Evolutionary conservation across 1,140 invertebrate genomes (phyloP), one percentile per base, ranked within the genome.

Genomic region (Nasonia giraulti): DNA sequence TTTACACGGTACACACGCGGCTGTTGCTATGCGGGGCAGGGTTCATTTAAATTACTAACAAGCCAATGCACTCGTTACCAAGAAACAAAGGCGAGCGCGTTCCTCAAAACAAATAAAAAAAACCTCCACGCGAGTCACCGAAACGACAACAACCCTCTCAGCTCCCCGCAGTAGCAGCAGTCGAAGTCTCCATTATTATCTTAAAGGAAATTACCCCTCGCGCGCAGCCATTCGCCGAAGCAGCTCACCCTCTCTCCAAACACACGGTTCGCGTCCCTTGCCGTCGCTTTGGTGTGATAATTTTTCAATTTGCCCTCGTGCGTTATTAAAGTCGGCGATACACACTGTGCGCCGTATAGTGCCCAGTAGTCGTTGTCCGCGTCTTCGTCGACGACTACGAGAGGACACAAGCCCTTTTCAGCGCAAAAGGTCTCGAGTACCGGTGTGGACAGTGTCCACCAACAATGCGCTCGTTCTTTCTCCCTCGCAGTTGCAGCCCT

Each of bases 241-340:
- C 27, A 27, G 40, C 66, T 75, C 86, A 90, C 91, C 91, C 91
- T 92, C 90, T 91, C 82, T 91, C 89, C 89, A 92, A 92, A 91
- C 89, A 91, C 89, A 87, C 76, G 78, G 68, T 83, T 0, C 44
- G 2, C 76, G 50, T 86, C 85, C 78, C 31, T 62, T 12, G 68
- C 85, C 87, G 17, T 84, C 80, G 89, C 87, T 90, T 89, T 90
- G 90, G 91, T 91, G 91, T 92, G 91, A 93, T 92, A 92, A 93
- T 93, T 93, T 92, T 92, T 92, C 91, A 93, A 93, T 93, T 92
- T 93, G 88, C 88, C 88, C 89, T 92, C 89, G 91, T 92, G 88
- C 88, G 90, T 92, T 93, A 93, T 92, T 92, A 89, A 92, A 87
- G 86, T 75, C 40, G 80, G 85, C 79, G 81, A 79, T 37, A 44